phyloP scores from a whole-genome alignment of 2,888 invertebrate species.

The Noctua fimbriata region DNA sequence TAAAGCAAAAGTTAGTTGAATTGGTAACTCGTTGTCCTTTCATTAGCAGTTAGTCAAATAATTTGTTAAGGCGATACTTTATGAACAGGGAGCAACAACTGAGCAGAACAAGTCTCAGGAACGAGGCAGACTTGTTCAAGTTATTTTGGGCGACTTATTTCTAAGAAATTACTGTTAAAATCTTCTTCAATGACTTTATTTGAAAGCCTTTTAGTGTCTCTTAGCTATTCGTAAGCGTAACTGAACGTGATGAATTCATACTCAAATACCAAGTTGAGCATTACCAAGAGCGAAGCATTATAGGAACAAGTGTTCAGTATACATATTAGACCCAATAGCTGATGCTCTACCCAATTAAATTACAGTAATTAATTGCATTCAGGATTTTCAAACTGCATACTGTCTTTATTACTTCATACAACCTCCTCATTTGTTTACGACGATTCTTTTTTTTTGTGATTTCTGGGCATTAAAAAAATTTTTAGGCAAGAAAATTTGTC shows the following conservation, averaged over 20 bases:
- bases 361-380: not conserved
- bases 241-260: not conserved
- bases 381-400: not conserved
- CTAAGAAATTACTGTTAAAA: slow-evolving; percentile 25
- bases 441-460: not conserved
- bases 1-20: slow-evolving; percentile 15
- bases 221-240: not conserved
- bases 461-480: not conserved
- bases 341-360: not conserved
- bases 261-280: not conserved
- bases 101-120: not conserved
- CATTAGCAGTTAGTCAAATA: slow-evolving; percentile 43
- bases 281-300: not conserved
- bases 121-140: slow-evolving; percentile 8
- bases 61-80: slow-evolving; percentile 33
- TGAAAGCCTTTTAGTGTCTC: slow-evolving; percentile 11
- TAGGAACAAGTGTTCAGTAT: not conserved
- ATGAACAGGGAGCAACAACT: slow-evolving; percentile 3
- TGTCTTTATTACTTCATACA: not conserved
- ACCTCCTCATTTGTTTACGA: not conserved
- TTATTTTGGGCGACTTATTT: slow-evolving; percentile 25
- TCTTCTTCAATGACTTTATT: slow-evolving; percentile 36
- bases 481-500: no score
- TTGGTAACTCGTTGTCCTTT: slow-evolving; percentile 25
- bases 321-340: not conserved